phyloP scores from a whole-genome alignment of 1,140 invertebrate species.

The Chrysomallon squamiferum region DNA sequence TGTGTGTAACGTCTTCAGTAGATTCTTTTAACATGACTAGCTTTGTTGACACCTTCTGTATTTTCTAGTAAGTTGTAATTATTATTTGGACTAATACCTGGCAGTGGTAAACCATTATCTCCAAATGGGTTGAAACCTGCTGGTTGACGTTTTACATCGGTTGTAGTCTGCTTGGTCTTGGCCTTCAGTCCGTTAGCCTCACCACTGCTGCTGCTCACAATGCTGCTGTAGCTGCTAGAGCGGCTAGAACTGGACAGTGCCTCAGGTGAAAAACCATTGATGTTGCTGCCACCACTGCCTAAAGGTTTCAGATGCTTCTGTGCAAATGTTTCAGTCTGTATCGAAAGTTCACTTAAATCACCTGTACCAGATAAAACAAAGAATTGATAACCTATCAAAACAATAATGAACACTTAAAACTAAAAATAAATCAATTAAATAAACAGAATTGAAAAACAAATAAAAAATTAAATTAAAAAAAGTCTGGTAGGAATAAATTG shows the following conservation, averaged over 20 bases:
- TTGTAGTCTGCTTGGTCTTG: conserved; percentile 6
- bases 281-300: conserved; percentile 11
- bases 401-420: neutral
- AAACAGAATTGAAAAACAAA: too few species aligned
- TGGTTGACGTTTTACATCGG: conserved; percentile 25
- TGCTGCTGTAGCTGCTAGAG: conserved; percentile 56
- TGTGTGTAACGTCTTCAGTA: too few species aligned
- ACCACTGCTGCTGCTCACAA: conserved; percentile 49
- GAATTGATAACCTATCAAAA: neutral
- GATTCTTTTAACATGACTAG: too few species aligned
- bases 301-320: conserved; percentile 39
- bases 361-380: conserved; percentile 27
- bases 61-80: too few species aligned
- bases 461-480: too few species aligned
- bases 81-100: too few species aligned
- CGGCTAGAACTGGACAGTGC: conserved; percentile 39
- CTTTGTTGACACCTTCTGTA: too few species aligned
- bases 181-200: neutral
- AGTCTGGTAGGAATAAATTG: too few species aligned
- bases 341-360: conserved; percentile 54
- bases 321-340: conserved; percentile 58
- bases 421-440: neutral
- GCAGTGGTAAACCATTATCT: conserved; percentile 23
- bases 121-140: conserved; percentile 34
- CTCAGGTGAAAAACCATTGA: conserved; percentile 28